phyloP scores from a whole-genome alignment of 2,888 invertebrate species.

The Mesorhabditis sp. region DNA sequence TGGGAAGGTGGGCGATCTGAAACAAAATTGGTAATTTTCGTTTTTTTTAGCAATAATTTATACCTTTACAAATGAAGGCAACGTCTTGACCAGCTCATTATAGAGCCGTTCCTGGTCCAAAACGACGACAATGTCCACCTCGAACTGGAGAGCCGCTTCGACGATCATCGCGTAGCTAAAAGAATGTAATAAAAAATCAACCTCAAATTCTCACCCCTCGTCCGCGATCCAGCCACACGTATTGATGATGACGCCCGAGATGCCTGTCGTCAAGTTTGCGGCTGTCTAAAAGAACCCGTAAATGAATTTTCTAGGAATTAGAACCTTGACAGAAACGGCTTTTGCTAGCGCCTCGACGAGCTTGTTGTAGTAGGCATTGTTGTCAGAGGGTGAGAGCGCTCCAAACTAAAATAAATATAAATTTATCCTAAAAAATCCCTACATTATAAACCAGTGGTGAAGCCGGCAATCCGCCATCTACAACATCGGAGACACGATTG shows the following conservation, averaged over 20 bases:
- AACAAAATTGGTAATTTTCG: constrained; percentile 9
- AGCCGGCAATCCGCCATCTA: constrained; percentile 89
- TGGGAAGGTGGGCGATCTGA: constrained; percentile 78
- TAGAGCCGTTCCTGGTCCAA: constrained; percentile 92
- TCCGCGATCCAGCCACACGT: constrained; percentile 96
- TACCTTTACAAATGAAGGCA: constrained; percentile 82
- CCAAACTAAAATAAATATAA: background rate
- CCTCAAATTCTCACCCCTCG: constrained; percentile 70
- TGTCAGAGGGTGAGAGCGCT: constrained; percentile 66
- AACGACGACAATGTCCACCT: constrained; percentile 90
- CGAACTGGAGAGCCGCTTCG: constrained; percentile 85
- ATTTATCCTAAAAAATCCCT: constrained; percentile 7
- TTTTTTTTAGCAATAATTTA: background rate
- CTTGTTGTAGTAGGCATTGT: constrained; percentile 78
- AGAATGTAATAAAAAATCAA: background rate
- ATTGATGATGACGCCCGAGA: constrained; percentile 83
- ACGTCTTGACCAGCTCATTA: constrained; percentile 85
- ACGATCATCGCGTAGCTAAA: constrained; percentile 64
- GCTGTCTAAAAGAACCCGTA: constrained; percentile 60
- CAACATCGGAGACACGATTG: constrained; percentile 85
- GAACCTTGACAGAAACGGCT: constrained; percentile 27
- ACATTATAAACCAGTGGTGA: constrained; percentile 73
- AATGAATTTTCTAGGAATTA: background rate
- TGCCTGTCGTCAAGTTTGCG: constrained; percentile 45
- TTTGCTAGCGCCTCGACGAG: constrained; percentile 80